Percentiles rank a stretch among this genome's conserved stretches.
Conservation (phyloP, 2,888 invertebrate species). For the Folsomia candida region DNA sequence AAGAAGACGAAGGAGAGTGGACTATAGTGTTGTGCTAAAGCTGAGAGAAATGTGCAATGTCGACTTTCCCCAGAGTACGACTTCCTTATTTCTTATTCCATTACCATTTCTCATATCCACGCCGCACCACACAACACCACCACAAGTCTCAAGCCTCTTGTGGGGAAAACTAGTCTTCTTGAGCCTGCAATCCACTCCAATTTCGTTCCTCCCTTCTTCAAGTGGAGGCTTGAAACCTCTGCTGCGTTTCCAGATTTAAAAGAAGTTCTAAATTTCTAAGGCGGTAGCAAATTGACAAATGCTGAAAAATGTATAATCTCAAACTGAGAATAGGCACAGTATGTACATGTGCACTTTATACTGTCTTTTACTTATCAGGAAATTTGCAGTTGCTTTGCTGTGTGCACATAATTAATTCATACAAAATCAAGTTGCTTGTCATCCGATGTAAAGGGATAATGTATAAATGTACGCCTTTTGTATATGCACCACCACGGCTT, state of each 20-base stretch:
- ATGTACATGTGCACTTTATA: no score
- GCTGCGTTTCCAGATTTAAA: neutral
- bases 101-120: conserved; percentile 1
- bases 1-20: neutral
- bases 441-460: no score
- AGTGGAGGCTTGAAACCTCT: neutral
- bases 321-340: no score
- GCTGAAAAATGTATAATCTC: neutral
- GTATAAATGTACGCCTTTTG: no score
- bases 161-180: neutral
- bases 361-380: no score
- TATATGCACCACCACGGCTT: no score
- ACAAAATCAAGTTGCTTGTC: neutral
- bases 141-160: no score
- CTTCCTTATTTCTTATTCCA: conserved; percentile 15
- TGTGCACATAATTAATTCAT: neutral
- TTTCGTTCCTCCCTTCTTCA: neutral
- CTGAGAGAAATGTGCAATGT: neutral
- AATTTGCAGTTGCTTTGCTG: no score
- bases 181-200: neutral
- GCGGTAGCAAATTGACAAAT: neutral
- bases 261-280: neutral
- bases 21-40: neutral
- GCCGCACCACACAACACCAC: neutral
- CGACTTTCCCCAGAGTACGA: conserved; percentile 4